phyloP scores from a whole-genome alignment of 2,888 invertebrate species.

The Cephus pulcher region DNA sequence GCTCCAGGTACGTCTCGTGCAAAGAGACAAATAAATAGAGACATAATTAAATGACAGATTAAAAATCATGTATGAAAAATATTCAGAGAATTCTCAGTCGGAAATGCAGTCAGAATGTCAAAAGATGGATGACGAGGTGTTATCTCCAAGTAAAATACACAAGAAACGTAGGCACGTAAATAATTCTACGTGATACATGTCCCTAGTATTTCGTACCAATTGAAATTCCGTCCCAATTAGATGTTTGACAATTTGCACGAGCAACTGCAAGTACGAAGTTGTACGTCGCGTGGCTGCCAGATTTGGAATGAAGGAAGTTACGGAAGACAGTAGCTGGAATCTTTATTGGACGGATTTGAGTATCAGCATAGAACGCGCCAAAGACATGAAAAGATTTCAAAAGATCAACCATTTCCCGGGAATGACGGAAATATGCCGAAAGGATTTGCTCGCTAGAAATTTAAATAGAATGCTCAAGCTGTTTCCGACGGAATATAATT shows the following conservation, averaged over 20 bases:
- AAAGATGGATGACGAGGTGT: slow-evolving; percentile 25
- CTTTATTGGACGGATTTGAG: slow-evolving; percentile 92
- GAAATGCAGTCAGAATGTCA: slow-evolving; percentile 1
- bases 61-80: neutral
- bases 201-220: neutral
- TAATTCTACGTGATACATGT: neutral
- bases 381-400: slow-evolving; percentile 92
- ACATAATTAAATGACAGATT: neutral
- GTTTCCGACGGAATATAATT: slow-evolving; percentile 90
- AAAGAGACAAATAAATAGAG: neutral
- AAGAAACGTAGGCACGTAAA: slow-evolving; percentile 45
- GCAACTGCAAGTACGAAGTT: slow-evolving; percentile 80
- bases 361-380: slow-evolving; percentile 86
- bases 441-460: slow-evolving; percentile 89
- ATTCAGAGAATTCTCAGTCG: neutral
- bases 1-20: neutral
- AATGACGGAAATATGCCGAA: slow-evolving; percentile 89
- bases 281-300: slow-evolving; percentile 78
- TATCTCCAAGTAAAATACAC: slow-evolving; percentile 36
- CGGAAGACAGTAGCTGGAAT: slow-evolving; percentile 87
- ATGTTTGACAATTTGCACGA: slow-evolving; percentile 72
- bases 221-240: slow-evolving; percentile 26
- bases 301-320: slow-evolving; percentile 82
- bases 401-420: slow-evolving; percentile 95
- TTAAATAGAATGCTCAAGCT: slow-evolving; percentile 89